phyloP scores from a whole-genome alignment of 2,113 vertebrate species.

The Clarias batrachus region DNA sequence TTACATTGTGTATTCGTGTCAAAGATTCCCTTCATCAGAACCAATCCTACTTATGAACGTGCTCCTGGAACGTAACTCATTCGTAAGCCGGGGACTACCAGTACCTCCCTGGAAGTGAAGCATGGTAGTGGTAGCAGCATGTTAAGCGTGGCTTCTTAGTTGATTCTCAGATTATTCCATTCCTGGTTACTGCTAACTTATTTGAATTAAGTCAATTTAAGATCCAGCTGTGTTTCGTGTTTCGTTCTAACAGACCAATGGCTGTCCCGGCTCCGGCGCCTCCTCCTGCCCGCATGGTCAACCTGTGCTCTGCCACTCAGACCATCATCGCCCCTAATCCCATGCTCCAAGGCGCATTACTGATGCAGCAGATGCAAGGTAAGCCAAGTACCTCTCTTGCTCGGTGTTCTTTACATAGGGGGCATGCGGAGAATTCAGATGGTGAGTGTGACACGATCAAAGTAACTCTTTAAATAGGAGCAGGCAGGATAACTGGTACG shows the following conservation, averaged over 20 bases:
- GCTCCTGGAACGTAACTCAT: no score
- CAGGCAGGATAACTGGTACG: neutral
- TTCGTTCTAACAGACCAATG: constrained; percentile 59
- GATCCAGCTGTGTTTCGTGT: neutral
- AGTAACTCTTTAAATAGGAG: neutral
- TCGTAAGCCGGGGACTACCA: no score
- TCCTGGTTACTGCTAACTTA: no score
- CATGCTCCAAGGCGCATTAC: constrained; percentile 88
- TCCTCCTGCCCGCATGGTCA: constrained; percentile 82
- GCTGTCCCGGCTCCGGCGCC: constrained; percentile 64
- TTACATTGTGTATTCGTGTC: no score
- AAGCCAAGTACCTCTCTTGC: constrained; percentile 41
- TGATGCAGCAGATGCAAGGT: constrained; percentile 98
- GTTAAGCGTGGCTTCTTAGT: neutral
- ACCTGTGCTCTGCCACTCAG: constrained; percentile 79
- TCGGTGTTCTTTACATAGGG: neutral
- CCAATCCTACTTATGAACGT: no score
- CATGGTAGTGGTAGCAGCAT: neutral
- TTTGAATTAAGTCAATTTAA: neutral
- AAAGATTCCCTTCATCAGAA: no score
- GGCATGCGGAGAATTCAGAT: neutral
- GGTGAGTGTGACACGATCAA: neutral
- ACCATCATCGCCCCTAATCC: constrained; percentile 85
- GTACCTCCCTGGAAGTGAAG: neutral
- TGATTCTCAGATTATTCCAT: neutral